A percentile compares a stretch with the other conserved stretches of the same genome.
Evolutionary conservation across 2,797 vertebrate genomes (phyloP).

Genomic region (Lutjanus campechanus): DNA sequence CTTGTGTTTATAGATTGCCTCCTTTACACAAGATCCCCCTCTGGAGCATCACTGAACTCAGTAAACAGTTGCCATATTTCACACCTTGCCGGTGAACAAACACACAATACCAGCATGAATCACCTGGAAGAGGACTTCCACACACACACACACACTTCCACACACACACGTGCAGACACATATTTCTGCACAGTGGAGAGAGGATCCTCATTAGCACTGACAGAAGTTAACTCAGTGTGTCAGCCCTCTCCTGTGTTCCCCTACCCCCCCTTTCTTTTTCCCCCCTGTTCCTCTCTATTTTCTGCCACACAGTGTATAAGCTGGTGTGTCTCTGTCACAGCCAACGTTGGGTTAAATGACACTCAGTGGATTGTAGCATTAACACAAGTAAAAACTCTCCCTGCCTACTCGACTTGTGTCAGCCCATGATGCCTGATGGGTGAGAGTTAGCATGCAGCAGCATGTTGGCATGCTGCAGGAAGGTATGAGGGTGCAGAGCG

Average conservation of each 20-base stretch:
- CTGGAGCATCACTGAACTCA: constrained; percentile 27
- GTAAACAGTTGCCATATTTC: constrained; percentile 45
- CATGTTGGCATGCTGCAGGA: constrained; percentile 50
- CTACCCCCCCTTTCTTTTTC: constrained; percentile 16
- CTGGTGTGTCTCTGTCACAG: constrained; percentile 54
- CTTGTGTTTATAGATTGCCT: constrained; percentile 26
- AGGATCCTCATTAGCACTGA: constrained; percentile 79
- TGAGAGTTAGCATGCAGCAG: constrained; percentile 42
- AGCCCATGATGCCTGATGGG: constrained; percentile 44
- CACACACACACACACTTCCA: constrained; percentile 29
- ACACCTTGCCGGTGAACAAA: constrained; percentile 53
- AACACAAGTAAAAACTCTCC: constrained; percentile 30
- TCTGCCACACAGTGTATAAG: constrained; percentile 29
- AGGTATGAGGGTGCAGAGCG: constrained; percentile 38
- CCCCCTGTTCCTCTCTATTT: constrained; percentile 44
- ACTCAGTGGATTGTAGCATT: constrained; percentile 52
- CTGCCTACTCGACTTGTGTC: constrained; percentile 51
- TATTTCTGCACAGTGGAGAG: constrained; percentile 70
- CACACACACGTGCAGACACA: constrained; percentile 46
- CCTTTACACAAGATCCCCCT: constrained; percentile 25
- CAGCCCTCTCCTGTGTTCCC: constrained; percentile 66
- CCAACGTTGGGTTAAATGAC: constrained; percentile 59
- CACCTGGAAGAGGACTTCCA: constrained; percentile 55
- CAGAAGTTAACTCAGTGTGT: constrained; percentile 81
- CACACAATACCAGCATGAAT: constrained; percentile 50